A percentile compares a stretch with the other conserved stretches of the same genome.
These are phyloP conservation scores for Cyprichromis sp. DNA, from an alignment of 2,113 vertebrate species.

Conservation along the genomic window DNA sequence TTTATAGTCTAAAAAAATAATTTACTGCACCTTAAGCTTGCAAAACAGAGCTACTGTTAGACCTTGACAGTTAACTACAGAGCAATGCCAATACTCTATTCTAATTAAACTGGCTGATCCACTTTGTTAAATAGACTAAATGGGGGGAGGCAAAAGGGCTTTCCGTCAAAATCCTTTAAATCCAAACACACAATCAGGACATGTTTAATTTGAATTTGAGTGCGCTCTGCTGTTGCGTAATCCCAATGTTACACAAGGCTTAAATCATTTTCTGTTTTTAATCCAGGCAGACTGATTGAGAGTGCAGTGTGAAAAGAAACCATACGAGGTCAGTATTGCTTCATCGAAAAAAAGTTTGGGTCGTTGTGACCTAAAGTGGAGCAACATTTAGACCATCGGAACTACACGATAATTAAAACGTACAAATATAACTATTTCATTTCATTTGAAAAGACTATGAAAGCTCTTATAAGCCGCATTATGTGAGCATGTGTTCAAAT, in stretches of 20 bases:
- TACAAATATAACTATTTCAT: background rate
- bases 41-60: background rate
- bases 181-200: background rate
- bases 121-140: background rate
- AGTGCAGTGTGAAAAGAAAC: background rate
- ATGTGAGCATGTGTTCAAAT: background rate
- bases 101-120: background rate
- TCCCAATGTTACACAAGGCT: background rate
- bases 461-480: background rate
- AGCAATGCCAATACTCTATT: background rate
- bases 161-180: background rate
- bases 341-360: background rate
- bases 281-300: background rate
- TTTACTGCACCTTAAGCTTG: background rate
- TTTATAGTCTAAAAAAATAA: background rate
- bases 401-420: background rate
- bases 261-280: background rate
- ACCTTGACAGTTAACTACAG: background rate
- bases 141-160: background rate
- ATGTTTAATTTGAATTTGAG: background rate
- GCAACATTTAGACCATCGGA: background rate
- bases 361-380: background rate
- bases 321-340: constrained; percentile 31
- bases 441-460: background rate
- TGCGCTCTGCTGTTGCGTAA: background rate